Base-by-base conservation (phyloP, 2,888 invertebrate species). In the Tricholauxania praeusta region DNA sequence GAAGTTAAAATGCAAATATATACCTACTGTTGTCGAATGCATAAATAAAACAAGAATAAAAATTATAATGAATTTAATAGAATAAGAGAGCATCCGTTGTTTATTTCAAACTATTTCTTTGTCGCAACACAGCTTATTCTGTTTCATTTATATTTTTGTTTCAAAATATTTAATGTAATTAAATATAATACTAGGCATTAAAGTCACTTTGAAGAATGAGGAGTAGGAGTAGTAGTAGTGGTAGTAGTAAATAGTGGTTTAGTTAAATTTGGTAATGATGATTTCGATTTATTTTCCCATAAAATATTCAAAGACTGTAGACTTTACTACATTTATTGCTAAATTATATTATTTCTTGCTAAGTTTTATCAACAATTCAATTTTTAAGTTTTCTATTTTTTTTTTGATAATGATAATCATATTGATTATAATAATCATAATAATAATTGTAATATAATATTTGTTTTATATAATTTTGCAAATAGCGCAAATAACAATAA, bases 401-500 rank as follows among this genome's bases (percentile, higher is more conserved):
- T 39, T 39, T 10, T 39, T 39, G 39, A 39, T 10, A 10, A 39
- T 39, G 8, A 10, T 10, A 39, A 39, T 39, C 39, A 39, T 39
- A 10, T 7, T 39, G 39, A 39, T 39, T 39, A 39, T 39, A 39
- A 39, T 39, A 39, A 39, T 39, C 7, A 39, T 39, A 39, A 39
- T 39, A 39, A 39, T 39, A 39, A 39, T 47, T 22, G 14, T 69
- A 69, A 69, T 69, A 19, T 39, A 39, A 10, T 39, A 39, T 10
- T 39, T 32, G 3, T 63, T 62, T 53, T 47, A 49, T 62, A 51
- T 66, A 62, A 72, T 68, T 68, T 72, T 71, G 74, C 72, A 72
- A 71, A 74, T 32, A 68, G 66, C 71, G 74, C 74, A 74, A 71
- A 74, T 72, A 74, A 74, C 74, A 74, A 39, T 71, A 64, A 71